phyloP scores from a whole-genome alignment of 2,797 vertebrate species.

The Phrynocephalus vlangalii region DNA sequence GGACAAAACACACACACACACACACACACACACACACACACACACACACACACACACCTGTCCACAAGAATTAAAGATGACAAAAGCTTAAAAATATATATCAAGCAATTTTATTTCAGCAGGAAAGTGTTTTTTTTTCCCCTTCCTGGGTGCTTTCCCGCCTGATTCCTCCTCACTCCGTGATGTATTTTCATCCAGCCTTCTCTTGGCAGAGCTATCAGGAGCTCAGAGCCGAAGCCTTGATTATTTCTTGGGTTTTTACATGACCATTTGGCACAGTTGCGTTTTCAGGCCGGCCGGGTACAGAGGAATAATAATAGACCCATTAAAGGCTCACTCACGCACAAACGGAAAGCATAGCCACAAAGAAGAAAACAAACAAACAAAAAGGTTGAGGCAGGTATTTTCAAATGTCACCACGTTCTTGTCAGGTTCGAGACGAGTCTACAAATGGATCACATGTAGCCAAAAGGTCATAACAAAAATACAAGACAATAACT shows the following conservation, averaged over 20 bases:
- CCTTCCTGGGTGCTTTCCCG: not conserved
- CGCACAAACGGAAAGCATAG: conserved; percentile 26
- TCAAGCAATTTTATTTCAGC: conserved; percentile 53
- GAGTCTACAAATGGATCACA: not conserved
- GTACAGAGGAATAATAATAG: conserved; percentile 28
- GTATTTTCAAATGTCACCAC: conserved; percentile 45
- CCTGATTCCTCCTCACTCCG: conserved; percentile 23
- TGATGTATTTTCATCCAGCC: conserved; percentile 42
- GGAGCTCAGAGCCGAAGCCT: conserved; percentile 47
- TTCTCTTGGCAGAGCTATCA: conserved; percentile 62
- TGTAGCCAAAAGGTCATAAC: not conserved
- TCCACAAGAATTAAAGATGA: conserved; percentile 54
- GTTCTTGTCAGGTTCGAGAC: conserved; percentile 18
- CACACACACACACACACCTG: conserved; percentile 13
- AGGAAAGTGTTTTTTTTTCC: conserved; percentile 55
- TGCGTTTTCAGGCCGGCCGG: conserved; percentile 50
- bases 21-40: conserved; percentile 16
- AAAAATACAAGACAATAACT: not conserved
- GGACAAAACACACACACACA: conserved; percentile 16
- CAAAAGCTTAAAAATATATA: conserved; percentile 56
- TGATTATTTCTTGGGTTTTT: conserved; percentile 62
- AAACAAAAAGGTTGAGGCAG: conserved; percentile 24
- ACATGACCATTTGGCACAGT: conserved; percentile 24
- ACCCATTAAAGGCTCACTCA: conserved; percentile 46
- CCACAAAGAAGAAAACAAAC: conserved; percentile 9